Percentiles rank a stretch among this genome's conserved stretches.
Evolutionary conservation across 2,888 invertebrate species (phyloP).

Genomic region (Eupithecia vulgata): DNA sequence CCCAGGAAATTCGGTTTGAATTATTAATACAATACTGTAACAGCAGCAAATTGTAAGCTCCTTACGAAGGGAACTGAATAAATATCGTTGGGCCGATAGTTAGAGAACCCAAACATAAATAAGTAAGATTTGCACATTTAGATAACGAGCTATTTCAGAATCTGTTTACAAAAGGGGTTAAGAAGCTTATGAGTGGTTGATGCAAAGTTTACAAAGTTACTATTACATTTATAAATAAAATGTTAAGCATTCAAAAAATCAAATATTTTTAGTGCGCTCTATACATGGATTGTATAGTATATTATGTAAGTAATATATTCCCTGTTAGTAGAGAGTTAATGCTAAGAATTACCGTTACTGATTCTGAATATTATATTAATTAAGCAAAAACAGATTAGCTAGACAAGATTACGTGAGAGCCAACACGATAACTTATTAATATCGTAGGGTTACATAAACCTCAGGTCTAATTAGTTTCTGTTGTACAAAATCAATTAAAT

Average conservation of each 20-base stretch:
- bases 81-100: constrained; percentile 67
- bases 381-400: constrained; percentile 60
- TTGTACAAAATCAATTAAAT: constrained; percentile 80
- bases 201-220: not conserved
- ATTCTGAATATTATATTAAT: constrained; percentile 57
- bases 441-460: constrained; percentile 76
- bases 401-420: constrained; percentile 65
- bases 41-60: constrained; percentile 76
- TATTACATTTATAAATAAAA: not conserved
- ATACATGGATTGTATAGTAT: not conserved
- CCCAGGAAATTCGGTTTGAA: constrained; percentile 71
- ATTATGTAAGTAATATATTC: not conserved
- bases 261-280: not conserved
- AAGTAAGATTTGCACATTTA: constrained; percentile 43
- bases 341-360: constrained; percentile 3
- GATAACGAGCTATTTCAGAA: constrained; percentile 41
- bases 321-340: too few relatives aligned
- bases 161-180: constrained; percentile 37
- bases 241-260: not conserved
- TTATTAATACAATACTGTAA: constrained; percentile 78
- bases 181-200: constrained; percentile 22
- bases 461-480: constrained; percentile 81
- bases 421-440: constrained; percentile 75
- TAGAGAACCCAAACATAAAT: constrained; percentile 53
- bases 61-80: constrained; percentile 77